A percentile compares a stretch with the other conserved stretches of the same genome.
Evolutionary conservation across 1,140 invertebrate species (phyloP).

Genomic region (Drosophila lacteicornis): DNA sequence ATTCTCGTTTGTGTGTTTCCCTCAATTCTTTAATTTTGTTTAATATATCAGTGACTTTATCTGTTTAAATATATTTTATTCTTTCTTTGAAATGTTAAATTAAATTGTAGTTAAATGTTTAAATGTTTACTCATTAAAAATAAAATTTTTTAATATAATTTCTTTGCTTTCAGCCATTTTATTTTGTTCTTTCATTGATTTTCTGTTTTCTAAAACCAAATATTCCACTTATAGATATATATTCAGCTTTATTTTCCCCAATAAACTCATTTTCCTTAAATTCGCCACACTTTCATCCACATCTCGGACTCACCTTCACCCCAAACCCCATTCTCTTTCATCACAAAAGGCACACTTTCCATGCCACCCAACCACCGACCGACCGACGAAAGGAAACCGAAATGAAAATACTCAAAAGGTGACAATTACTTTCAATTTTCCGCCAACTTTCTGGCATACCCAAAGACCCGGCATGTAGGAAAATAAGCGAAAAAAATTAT

Average conservation of each 20-base stretch:
- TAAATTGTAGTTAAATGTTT: no score
- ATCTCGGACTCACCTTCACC: slow-evolving; percentile 51
- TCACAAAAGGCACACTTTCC: slow-evolving; percentile 53
- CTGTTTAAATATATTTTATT: background rate
- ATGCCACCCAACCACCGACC: slow-evolving; percentile 24
- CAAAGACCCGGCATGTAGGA: slow-evolving; percentile 24
- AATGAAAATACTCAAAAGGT: slow-evolving; percentile 61
- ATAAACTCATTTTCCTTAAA: slow-evolving; percentile 6
- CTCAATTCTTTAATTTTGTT: background rate
- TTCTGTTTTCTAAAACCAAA: background rate
- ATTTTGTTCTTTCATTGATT: no score
- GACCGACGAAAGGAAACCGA: slow-evolving; percentile 23
- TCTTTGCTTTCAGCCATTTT: no score
- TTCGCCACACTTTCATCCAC: slow-evolving; percentile 42
- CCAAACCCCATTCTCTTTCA: slow-evolving; percentile 48
- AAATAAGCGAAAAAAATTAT: slow-evolving; percentile 19
- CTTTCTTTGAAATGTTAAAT: no score
- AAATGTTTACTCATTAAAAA: no score
- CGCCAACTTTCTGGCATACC: slow-evolving; percentile 42
- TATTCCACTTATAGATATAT: background rate
- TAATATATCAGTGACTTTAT: background rate
- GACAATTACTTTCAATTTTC: slow-evolving; percentile 82
- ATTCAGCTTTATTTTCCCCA: background rate
- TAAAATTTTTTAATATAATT: no score
- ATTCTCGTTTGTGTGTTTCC: no score